Evolutionary conservation across 1,140 invertebrate species (phyloP), one percentile per base, ranked within the genome.

Genomic region (Drosophila persimilis): DNA sequence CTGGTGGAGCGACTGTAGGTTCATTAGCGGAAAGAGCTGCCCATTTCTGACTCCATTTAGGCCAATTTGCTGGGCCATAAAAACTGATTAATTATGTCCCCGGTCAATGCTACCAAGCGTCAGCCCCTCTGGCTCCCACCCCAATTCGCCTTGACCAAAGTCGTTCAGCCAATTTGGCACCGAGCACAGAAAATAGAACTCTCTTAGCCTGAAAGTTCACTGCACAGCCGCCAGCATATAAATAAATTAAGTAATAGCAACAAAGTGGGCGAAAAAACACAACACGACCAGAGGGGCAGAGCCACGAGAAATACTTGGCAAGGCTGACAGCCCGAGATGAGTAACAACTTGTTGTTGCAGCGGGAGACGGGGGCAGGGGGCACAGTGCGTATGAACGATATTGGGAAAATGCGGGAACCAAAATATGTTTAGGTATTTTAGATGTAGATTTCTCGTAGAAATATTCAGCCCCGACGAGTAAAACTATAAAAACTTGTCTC

Each of bases 1-100:
- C 58, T 89, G 85, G 85, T 89, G 85, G 85, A 80, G 66, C 54
- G 73, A 89, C 44, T 89, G 85, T 89, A 89, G 63, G 85, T 86
- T 69, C 45, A 75, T 79, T 74, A 73, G 69, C 73, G 56, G 53
- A 54, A 48, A 43, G 46, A 56, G 60, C 24, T 29, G 46, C 53
- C 63, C 29, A 54, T 53, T 75, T 59, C 51, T 26, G 50, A 47
- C 55, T 59, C 51, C n/a, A 51, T 73, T 78, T 58, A 48, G 50
- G 59, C 64, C 65, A 86, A 83, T 78, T 89, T 75, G 73, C 54
- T 79, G 56, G 71, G 59, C 59, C 75, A 83, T 79, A 71, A 79
- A 84, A 79, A 74, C 57, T 84, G 75, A 84, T 84, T 84, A 79
- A 84, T 84, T 88, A 79, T 79, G 64, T 29, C 11, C 39, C 22